Evolutionary conservation across 2,113 vertebrate species (phyloP).

Genomic region (Gymnobelideus leadbeateri): DNA sequence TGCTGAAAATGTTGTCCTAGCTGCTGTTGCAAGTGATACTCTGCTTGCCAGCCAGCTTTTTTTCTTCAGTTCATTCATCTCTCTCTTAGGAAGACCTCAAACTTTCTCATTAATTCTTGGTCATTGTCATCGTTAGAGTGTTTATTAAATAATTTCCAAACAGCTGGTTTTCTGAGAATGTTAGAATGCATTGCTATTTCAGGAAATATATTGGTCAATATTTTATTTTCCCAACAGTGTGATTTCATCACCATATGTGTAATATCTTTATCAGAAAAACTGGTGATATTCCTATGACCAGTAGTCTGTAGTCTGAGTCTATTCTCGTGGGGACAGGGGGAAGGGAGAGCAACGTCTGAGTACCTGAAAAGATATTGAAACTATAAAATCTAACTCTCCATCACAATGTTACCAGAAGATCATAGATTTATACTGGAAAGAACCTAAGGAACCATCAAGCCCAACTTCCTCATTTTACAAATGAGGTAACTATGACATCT

Average conservation of each 20-base stretch:
- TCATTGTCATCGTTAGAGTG: not conserved
- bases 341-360: not conserved
- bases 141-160: not conserved
- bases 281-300: not conserved
- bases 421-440: not conserved
- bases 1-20: not conserved
- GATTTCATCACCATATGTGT: not conserved
- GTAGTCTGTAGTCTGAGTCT: not conserved
- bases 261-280: not conserved
- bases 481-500: not conserved
- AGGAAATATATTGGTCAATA: not conserved
- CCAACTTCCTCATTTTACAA: not conserved
- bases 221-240: not conserved
- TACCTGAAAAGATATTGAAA: not conserved
- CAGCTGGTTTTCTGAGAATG: not conserved
- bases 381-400: not conserved
- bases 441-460: not conserved
- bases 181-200: not conserved
- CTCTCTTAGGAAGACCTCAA: not conserved
- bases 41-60: not conserved
- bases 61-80: not conserved
- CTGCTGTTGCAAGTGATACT: not conserved
- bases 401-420: not conserved
- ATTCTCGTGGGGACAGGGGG: not conserved
- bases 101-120: not conserved